A percentile compares a stretch with the other conserved stretches of the same genome.
Evolutionary conservation across 1,140 invertebrate species (phyloP).

Genomic region (Dreissena polymorpha): DNA sequence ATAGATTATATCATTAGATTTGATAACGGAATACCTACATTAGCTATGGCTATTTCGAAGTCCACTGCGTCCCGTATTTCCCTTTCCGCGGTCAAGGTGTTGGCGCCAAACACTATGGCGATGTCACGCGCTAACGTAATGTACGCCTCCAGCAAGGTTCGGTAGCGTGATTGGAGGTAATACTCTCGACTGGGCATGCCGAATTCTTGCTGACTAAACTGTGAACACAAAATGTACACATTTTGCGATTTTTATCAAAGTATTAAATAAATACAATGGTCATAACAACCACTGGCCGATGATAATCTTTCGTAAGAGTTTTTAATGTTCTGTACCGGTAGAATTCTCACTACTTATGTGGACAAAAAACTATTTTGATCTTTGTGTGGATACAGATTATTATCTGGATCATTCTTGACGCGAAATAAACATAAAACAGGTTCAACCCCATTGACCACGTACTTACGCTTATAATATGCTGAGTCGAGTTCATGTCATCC

Average conservation of each 20-base stretch:
- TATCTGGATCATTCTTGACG: too few relatives aligned
- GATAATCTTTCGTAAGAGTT: too few relatives aligned
- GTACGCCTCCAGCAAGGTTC: conserved; percentile 84
- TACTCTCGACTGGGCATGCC: conserved; percentile 77
- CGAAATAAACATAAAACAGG: too few relatives aligned
- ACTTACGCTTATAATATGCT: conserved; percentile 88
- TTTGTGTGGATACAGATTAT: too few relatives aligned
- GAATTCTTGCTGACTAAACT: conserved; percentile 91
- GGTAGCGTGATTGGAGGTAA: neutral
- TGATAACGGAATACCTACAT: conserved; percentile 80
- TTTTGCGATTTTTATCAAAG: neutral
- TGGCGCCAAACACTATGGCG: conserved; percentile 87
- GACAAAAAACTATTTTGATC: too few relatives aligned
- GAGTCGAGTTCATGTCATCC: conserved; percentile 90
- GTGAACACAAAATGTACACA: conserved; percentile 57
- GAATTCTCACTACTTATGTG: too few relatives aligned
- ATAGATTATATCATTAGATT: neutral
- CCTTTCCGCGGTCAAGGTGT: conserved; percentile 80
- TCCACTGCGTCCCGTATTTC: conserved; percentile 87
- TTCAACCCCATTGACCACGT: too few relatives aligned
- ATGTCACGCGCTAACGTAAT: conserved; percentile 89
- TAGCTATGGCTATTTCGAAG: conserved; percentile 90
- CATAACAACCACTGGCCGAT: too few relatives aligned
- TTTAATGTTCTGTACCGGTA: too few relatives aligned
- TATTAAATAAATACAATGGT: neutral